Evolutionary conservation across 2,797 vertebrate species (phyloP), one percentile per base, ranked within the genome.

Genomic region (Myoxocephalus aenaeus): DNA sequence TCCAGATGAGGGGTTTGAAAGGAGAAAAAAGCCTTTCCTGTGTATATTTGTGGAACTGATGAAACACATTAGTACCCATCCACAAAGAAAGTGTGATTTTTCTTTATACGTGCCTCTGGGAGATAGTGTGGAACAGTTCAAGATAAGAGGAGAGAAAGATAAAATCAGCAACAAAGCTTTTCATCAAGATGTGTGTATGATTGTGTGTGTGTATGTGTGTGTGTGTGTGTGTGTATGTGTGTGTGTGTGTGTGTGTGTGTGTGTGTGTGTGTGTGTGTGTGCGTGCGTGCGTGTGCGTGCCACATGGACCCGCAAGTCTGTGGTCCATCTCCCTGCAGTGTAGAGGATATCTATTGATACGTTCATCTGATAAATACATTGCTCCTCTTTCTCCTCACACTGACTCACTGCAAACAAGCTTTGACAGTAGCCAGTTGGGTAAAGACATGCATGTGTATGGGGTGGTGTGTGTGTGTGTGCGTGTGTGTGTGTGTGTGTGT

Each of bases 311-410:
- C 67, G 54, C 53, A 36, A 70, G 86, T 84, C 81, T 87, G 80
- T 75, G 72, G 90, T 89, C 80, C 85, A 54, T 88, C 88, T 92
- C 84, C 65, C 82, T 81, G 74, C 77, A 89, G 79, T 87, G 84
- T 86, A 71, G 79, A 91, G 70, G 77, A 87, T 84, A 82, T 91
- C 89, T 93, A 93, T 92, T 92, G 90, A 93, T 92, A 93, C 80
- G 73, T 89, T 84, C 65, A 87, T 90, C 84, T 84, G 86, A 90
- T 92, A 91, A 92, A 92, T 93, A 92, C 78, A 87, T 85, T 82
- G 89, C 78, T 87, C 73, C 85, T 86, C 79, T 70, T 86, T 84
- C 85, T 85, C 87, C 68, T 78, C 77, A 67, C 80, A 67, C 80
- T 65, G 83, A 62, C 69, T 79, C 20, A 5, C 76, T 78, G 80